Base-by-base conservation (phyloP, 2,888 invertebrate species). In the Mycalesis mineus region DNA sequence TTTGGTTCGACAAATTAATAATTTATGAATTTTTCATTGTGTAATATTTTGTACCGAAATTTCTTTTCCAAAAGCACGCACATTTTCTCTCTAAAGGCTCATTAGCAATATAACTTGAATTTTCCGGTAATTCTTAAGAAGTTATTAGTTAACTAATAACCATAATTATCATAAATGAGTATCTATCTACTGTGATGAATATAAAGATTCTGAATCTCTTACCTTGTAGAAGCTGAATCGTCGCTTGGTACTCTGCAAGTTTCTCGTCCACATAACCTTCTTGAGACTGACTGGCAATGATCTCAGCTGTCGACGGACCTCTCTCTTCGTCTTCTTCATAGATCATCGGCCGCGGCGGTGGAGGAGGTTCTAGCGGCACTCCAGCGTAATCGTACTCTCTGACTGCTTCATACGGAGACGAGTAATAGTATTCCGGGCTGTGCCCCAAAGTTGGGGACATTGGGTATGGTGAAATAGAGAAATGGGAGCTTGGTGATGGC, bases 231-330 rank as follows among this genome's bases (percentile, higher is more conserved):
- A 95, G 93, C 74, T 95, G 94, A 83, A 97, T 97, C 33, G 97
- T 97, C 64, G 95, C 94, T 85, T 97, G 97, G 82, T 97, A 97
- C 88, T 97, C 97, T 52, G 97, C 96, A 73, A 97, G 92, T 82
- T 96, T 96, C 86, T 97, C 97, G 79, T 97, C 97, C 65, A 97
- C 94, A 82, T 97, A 97, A 86, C 97, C 97, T 84, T 97, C 97
- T 88, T 97, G 97, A 60, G 96, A 96, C 87, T 97, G 97, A 80
- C 94, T 95, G 63, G 97, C 97, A 71, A 97, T 97, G 71, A 97
- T 97, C 84, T 97, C 96, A 47, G 97, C 97, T 14, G 97, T 97
- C 60, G 96, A 95, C 8, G 95, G 95, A 44, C 96, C 95, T 68
- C 93, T 91, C 65, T 94, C 94, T 75, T 94, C 95, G 57, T 95